Conservation (phyloP, 2,888 invertebrate genomes). For the Ophioninae sp. region DNA sequence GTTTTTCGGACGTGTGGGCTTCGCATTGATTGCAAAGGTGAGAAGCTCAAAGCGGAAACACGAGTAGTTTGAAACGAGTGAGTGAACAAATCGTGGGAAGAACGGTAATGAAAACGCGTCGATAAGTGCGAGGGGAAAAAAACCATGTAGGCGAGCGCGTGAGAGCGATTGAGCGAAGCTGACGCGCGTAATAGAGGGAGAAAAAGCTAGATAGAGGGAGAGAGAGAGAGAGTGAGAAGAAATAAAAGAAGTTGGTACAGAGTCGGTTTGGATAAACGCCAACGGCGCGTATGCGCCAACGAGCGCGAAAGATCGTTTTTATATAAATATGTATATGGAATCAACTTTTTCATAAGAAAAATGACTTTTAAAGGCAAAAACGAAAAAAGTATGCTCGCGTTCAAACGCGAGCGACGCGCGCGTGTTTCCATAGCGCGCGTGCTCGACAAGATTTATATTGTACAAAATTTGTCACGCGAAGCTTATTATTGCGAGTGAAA, state of each 20-base stretch:
- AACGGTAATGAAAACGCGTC: conserved; percentile 30
- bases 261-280: conserved; percentile 44
- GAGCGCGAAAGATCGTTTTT: conserved; percentile 66
- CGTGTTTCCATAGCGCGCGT: conserved; percentile 18
- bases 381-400: conserved; percentile 49
- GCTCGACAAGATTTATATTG: conserved; percentile 67
- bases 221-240: conserved; percentile 31
- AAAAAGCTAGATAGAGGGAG: conserved; percentile 20
- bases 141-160: conserved; percentile 50
- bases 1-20: neutral
- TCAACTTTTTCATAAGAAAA: conserved; percentile 67
- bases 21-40: conserved; percentile 27
- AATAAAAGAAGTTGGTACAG: conserved; percentile 50
- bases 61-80: neutral
- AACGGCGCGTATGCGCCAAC: conserved; percentile 60
- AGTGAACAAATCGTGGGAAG: conserved; percentile 26
- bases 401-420: conserved; percentile 32
- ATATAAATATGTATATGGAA: conserved; percentile 67
- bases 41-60: conserved; percentile 36
- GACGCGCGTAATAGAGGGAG: conserved; percentile 17
- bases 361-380: conserved; percentile 67
- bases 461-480: conserved; percentile 70
- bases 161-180: conserved; percentile 54
- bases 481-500: conserved; percentile 29
- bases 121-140: conserved; percentile 35